Evolutionary conservation across 2,797 vertebrate genomes (phyloP), one percentile per base, ranked within the genome.

Genomic region (Huso huso): DNA sequence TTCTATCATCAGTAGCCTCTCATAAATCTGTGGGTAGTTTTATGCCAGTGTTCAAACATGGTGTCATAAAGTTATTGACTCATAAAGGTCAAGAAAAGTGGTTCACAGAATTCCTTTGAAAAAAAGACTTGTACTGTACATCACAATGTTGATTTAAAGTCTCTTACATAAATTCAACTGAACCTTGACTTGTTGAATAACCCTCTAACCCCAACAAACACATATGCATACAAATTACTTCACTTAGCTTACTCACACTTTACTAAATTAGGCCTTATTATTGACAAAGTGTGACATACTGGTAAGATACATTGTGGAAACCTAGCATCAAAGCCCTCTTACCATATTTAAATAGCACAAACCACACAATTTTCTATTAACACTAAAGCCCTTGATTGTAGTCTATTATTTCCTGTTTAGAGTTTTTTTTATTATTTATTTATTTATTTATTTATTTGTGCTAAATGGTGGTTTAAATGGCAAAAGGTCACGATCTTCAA

Each of bases 331-430:
- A 3, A 37, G 23, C 23, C 23, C 2, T 37, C 23, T 37, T 37
- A 37, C 2, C 23, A 37, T 37, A 37, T 37, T 37, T 37, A 37
- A 37, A 37, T 66, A 72, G 77, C 75, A 68, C 49, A 78, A 81
- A 79, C 72, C 78, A 70, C 71, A 61, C 57, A 50, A 23, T 63
- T 69, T 67, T 50, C 69, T 65, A 75, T 67, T 51, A 10, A 55
- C 23, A 64, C 75, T 73, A 66, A 70, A 76, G 72, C 69, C 75
- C 71, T 65, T 70, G 72, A 67, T 69, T 70, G 75, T 72, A 75
- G 71, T 70, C 58, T 78, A 77, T 77, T 76, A 73, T 71, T 75
- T 77, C 76, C 76, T 74, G 65, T 71, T 48, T 68, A 68, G 73
- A 37, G 23, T 37, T 37, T 37, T 2, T 37, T 72, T 71, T 74